Evolutionary conservation across 2,797 vertebrate species (phyloP).

Genomic region (Micromesistius poutassou): DNA sequence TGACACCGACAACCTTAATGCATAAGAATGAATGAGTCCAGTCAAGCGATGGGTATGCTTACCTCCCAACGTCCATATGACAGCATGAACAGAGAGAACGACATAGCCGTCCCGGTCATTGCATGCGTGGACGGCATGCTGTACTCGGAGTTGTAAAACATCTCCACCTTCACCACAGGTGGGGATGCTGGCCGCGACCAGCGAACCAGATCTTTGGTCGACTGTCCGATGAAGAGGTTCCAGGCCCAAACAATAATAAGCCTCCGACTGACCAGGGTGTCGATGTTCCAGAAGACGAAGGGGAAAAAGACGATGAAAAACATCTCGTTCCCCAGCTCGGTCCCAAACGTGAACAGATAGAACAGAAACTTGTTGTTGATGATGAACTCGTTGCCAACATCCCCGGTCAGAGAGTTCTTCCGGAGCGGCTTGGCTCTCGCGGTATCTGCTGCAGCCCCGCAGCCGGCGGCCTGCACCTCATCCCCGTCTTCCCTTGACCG

Average conservation of each 20-base stretch:
- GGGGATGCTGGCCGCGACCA: constrained; percentile 94
- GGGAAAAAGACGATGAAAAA: constrained; percentile 98
- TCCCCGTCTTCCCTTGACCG: background rate
- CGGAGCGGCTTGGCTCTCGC: constrained; percentile 74
- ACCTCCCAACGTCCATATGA: constrained; percentile 95
- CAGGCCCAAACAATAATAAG: constrained; percentile 94
- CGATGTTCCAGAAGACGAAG: constrained; percentile 94
- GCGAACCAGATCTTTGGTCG: constrained; percentile 93
- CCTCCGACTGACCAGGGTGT: constrained; percentile 85
- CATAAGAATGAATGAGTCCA: background rate
- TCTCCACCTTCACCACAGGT: constrained; percentile 94
- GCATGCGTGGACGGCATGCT: constrained; percentile 99
- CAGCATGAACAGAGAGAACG: constrained; percentile 87
- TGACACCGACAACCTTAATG: background rate
- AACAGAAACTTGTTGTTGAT: constrained; percentile 87
- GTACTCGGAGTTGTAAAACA: constrained; percentile 98
- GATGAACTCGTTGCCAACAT: constrained; percentile 83
- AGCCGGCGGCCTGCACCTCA: background rate
- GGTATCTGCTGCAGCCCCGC: constrained; percentile 23
- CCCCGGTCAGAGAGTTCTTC: constrained; percentile 90
- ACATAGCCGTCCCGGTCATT: constrained; percentile 95
- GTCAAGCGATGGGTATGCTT: constrained; percentile 27
- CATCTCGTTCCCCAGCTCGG: constrained; percentile 97
- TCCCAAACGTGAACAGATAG: constrained; percentile 90
- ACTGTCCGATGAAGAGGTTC: constrained; percentile 96